Percentiles rank a stretch among this genome's conserved stretches.
Evolutionary conservation across 2,888 invertebrate genomes (phyloP).

Genomic region (Pachycephus smyrnensis): DNA sequence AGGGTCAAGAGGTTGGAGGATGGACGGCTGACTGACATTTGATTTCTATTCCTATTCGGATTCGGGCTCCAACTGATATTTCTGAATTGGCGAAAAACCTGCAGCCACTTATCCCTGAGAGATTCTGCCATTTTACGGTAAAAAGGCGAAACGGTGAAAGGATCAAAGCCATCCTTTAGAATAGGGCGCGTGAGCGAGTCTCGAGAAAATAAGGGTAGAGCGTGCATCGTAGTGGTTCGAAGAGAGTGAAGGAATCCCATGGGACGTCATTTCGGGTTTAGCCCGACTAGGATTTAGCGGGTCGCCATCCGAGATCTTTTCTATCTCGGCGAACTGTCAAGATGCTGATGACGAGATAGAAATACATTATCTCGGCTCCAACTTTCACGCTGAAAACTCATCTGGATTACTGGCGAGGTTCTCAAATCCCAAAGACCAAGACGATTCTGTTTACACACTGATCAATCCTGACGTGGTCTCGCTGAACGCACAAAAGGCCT

Average conservation of each 20-base stretch:
- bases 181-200: not conserved
- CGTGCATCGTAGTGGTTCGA: not conserved
- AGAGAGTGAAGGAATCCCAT: constrained; percentile 1
- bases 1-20: not conserved
- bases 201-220: constrained; percentile 3
- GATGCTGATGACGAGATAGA: constrained; percentile 7
- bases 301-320: not conserved
- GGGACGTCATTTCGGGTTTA: constrained; percentile 3
- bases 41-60: not conserved
- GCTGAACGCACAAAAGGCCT: not conserved
- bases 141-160: not conserved
- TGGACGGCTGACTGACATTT: not conserved
- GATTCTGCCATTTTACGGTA: not conserved
- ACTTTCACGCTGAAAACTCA: not conserved
- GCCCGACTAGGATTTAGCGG: not conserved
- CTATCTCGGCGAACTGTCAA: constrained; percentile 1
- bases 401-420: not conserved
- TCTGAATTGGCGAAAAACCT: not conserved
- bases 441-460: not conserved
- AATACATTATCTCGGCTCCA: not conserved
- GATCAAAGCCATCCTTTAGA: not conserved
- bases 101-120: not conserved
- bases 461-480: not conserved
- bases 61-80: not conserved
- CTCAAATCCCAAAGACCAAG: not conserved